phyloP scores from a whole-genome alignment of 2,113 vertebrate genomes.

The Megaleporinus macrocephalus region DNA sequence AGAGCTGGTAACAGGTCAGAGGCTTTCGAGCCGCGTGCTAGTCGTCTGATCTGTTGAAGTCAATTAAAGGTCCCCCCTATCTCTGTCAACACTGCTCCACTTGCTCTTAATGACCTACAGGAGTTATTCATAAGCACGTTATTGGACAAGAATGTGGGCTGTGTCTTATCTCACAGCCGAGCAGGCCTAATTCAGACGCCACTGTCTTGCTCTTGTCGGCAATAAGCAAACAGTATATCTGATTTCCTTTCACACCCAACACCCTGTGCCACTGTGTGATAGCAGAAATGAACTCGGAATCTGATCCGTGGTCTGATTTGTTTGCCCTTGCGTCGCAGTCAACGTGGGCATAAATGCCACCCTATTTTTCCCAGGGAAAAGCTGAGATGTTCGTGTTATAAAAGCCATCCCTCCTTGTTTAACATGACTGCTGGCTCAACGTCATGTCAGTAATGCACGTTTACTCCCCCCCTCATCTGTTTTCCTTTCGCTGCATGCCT shows the following conservation, averaged over 20 bases:
- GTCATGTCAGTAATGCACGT: conserved; percentile 34
- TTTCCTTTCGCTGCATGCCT: conserved; percentile 23
- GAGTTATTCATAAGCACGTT: neutral
- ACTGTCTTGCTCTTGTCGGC: conserved; percentile 12
- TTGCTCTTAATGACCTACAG: neutral
- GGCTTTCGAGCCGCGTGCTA: neutral
- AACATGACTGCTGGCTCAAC: conserved; percentile 2
- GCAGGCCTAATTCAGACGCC: neutral
- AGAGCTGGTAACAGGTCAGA: neutral
- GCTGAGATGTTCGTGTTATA: neutral
- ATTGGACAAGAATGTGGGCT: neutral
- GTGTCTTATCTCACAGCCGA: neutral
- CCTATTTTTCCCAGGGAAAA: neutral
- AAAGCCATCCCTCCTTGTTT: neutral
- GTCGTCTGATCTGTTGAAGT: neutral
- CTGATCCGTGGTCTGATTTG: conserved; percentile 1
- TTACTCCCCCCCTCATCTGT: conserved; percentile 31
- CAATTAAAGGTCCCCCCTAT: neutral
- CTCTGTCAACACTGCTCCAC: neutral
- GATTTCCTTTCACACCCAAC: neutral
- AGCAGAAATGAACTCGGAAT: conserved; percentile 3
- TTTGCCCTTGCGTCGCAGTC: neutral
- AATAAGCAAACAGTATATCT: neutral
- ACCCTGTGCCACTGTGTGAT: neutral
- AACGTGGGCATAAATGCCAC: neutral